These are phyloP conservation scores for Gymnosoma rotundatum DNA, from an alignment of 2,888 invertebrate species.

Conservation along the genomic window DNA sequence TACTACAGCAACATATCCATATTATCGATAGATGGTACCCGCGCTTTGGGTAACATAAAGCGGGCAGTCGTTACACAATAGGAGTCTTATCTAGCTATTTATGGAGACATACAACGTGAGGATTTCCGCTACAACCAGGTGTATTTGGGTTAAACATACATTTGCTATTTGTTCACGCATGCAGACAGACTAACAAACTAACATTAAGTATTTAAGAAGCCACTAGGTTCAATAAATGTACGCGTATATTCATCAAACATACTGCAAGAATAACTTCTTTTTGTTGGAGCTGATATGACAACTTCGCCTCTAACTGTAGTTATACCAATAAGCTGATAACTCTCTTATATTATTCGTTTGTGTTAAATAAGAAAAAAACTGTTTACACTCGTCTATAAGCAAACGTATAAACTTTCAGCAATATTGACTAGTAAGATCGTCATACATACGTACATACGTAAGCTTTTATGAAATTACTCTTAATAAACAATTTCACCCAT, in stretches of 20 bases:
- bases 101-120: conserved; percentile 34
- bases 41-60: conserved; percentile 10
- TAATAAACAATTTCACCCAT: not conserved
- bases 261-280: conserved; percentile 64
- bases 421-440: conserved; percentile 25
- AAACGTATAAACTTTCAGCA: not conserved
- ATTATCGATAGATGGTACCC: not conserved
- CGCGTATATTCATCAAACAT: conserved; percentile 55
- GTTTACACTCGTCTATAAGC: not conserved
- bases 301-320: not conserved
- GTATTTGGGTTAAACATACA: conserved; percentile 68
- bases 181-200: not conserved
- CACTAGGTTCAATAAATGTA: conserved; percentile 40
- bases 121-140: conserved; percentile 51
- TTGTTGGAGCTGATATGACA: conserved; percentile 38
- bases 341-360: not conserved
- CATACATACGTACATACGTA: not conserved
- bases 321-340: conserved; percentile 9
- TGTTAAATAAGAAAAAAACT: too few species aligned
- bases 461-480: not conserved
- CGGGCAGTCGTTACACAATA: not conserved
- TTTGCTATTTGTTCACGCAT: conserved; percentile 10
- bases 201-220: not conserved
- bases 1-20: not conserved
- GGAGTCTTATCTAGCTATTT: conserved; percentile 42